Percentiles rank a stretch among this genome's conserved stretches.
phyloP scores from a whole-genome alignment of 2,888 invertebrate genomes.

The Drosophila longiperda region DNA sequence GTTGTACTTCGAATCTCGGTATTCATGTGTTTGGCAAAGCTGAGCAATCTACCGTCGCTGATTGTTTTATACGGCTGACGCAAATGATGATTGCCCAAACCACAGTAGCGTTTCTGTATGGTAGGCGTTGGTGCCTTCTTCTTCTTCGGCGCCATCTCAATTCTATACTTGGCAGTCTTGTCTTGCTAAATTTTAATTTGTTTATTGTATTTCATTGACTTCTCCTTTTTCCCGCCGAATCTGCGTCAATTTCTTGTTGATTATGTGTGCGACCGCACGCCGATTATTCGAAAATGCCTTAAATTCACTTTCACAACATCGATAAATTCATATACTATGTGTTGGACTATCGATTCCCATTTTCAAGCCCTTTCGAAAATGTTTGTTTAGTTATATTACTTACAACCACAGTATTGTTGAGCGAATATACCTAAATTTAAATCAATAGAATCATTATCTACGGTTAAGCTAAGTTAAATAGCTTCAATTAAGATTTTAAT shows the following conservation, averaged over 20 bases:
- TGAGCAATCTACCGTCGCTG: conserved; percentile 34
- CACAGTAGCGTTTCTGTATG: conserved; percentile 34
- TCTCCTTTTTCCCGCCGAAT: conserved; percentile 32
- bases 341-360: neutral
- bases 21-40: conserved; percentile 50
- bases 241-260: neutral
- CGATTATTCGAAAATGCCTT: neutral
- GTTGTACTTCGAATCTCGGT: conserved; percentile 41
- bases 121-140: neutral
- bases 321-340: neutral
- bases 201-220: neutral
- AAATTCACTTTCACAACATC: neutral
- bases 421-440: neutral
- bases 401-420: neutral
- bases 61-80: conserved; percentile 36
- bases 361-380: neutral
- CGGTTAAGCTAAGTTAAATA: neutral
- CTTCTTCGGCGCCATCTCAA: conserved; percentile 20
- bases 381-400: neutral
- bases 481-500: neutral
- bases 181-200: neutral
- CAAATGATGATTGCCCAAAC: conserved; percentile 42
- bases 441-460: neutral
- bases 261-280: neutral
- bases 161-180: conserved; percentile 1